Evolutionary conservation across 2,797 vertebrate species (phyloP), one percentile per base, ranked within the genome.

Genomic region (Coranthus polyacanthus): DNA sequence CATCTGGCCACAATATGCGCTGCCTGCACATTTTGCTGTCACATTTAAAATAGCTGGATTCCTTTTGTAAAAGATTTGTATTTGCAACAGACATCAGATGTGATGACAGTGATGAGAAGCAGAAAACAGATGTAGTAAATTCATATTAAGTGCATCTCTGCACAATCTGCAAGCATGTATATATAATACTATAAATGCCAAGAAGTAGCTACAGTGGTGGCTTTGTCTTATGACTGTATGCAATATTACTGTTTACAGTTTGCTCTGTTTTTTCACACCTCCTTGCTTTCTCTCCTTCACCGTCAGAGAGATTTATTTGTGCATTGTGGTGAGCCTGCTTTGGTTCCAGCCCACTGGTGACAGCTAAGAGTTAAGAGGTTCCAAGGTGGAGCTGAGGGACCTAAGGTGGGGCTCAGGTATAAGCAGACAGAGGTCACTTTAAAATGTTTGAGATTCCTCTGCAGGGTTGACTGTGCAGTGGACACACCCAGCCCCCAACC

Each of bases 361-460:
- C 85, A 84, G 64, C 72, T 70, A 44, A 39, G 32, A 44, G 50
- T 21, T 77, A 5, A 69, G 53, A 75, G 60, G 65, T 73, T 68
- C 59, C 58, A 81, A 72, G 81, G 79, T 79, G 84, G 73, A 85
- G 75, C 42, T 44, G 13, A 36, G 53, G 11, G 26, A 67, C 44
- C 5, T 47, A 32, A 56, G 79, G 78, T 77, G 67, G 67, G 78
- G 66, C 64, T 63, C 79, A 84, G 81, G 86, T 86, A 64, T 53
- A 64, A n/a, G 70, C 39, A 78, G 65, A 74, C 18, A 65, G 29
- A 71, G 87, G 82, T 86, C 75, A 85, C 46, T 42, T 38, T 42
- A 76, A 85, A 89, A 94, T 93, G 59, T 88, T 84, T 91, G 57
- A 68, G 76, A 87, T 91, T 92, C 84, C 52, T 86, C 57, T 39